A percentile compares a stretch with the other conserved stretches of the same genome.
These are phyloP conservation scores for Zaprionus gabonicus DNA, from an alignment of 1,140 invertebrate species.

Conservation along the genomic window DNA sequence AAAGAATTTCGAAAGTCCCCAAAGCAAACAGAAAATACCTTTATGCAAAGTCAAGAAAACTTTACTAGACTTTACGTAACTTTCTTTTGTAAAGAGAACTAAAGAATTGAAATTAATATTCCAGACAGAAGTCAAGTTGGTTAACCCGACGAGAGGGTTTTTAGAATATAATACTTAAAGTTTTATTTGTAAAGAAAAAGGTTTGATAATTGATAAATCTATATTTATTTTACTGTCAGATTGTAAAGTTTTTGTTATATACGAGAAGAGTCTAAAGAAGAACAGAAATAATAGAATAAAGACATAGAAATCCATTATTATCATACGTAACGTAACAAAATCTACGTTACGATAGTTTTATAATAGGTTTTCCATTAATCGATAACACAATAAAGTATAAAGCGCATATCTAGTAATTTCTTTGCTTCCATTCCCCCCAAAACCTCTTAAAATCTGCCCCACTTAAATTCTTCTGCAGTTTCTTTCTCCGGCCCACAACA, in stretches of 20 bases:
- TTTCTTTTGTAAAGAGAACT: slow-evolving; percentile 4
- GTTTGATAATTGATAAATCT: no score
- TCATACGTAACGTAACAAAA: no score
- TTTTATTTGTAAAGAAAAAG: background rate
- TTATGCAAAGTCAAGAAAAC: background rate
- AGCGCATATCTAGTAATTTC: no score
- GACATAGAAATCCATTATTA: no score
- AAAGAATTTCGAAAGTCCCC: slow-evolving; percentile 51
- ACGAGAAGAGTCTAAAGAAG: no score
- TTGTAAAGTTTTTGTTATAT: no score
- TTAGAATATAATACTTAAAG: background rate
- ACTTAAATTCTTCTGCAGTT: slow-evolving; percentile 3
- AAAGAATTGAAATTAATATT: slow-evolving; percentile 9
- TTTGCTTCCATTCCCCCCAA: background rate
- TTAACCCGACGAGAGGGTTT: background rate
- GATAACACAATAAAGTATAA: no score
- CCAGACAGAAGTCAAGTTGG: background rate
- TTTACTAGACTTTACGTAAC: slow-evolving; percentile 24
- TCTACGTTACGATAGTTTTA: no score
- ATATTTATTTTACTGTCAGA: no score
- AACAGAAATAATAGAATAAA: no score
- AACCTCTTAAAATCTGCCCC: background rate
- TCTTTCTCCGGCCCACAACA: background rate
- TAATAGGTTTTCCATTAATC: no score
- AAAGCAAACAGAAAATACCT: slow-evolving; percentile 13